Percentiles rank a stretch among this genome's conserved stretches.
These are phyloP conservation scores for Erythrolamprus reginae DNA, from an alignment of 2,113 vertebrate genomes.

Conservation along the genomic window DNA sequence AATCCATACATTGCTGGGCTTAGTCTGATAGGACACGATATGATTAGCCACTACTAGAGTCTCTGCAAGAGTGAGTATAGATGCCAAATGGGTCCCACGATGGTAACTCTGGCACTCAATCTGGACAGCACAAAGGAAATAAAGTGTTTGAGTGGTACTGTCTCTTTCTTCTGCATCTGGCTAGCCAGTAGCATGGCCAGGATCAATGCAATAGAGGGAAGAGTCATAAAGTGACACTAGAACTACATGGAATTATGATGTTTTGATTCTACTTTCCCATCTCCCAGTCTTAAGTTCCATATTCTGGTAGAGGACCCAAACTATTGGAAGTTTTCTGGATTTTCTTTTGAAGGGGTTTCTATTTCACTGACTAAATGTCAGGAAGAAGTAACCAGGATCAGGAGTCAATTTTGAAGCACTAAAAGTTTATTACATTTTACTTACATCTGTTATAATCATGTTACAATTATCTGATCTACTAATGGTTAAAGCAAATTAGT, in stretches of 20 bases:
- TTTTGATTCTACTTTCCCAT: not conserved
- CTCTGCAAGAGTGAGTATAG: not conserved
- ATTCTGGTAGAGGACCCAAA: not conserved
- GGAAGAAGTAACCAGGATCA: too few relatives aligned
- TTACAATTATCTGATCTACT: too few relatives aligned
- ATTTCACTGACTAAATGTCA: not conserved
- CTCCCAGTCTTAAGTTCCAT: not conserved
- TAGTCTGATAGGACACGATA: not conserved
- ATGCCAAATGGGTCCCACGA: not conserved
- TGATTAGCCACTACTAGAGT: not conserved
- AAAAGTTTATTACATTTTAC: too few relatives aligned
- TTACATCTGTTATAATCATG: too few relatives aligned
- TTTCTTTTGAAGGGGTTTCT: not conserved
- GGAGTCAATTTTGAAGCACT: too few relatives aligned
- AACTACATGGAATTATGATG: not conserved
- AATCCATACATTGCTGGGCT: not conserved
- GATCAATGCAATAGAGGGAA: not conserved
- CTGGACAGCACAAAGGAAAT: not conserved
- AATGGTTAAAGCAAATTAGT: too few relatives aligned
- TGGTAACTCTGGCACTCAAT: not conserved
- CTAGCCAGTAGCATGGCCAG: not conserved
- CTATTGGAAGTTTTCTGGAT: not conserved
- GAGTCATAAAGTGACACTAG: not conserved
- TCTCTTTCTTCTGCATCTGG: not conserved
- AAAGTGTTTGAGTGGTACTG: not conserved